Conservation (phyloP, 2,888 invertebrate genomes). For the Morinoia aosen region DNA sequence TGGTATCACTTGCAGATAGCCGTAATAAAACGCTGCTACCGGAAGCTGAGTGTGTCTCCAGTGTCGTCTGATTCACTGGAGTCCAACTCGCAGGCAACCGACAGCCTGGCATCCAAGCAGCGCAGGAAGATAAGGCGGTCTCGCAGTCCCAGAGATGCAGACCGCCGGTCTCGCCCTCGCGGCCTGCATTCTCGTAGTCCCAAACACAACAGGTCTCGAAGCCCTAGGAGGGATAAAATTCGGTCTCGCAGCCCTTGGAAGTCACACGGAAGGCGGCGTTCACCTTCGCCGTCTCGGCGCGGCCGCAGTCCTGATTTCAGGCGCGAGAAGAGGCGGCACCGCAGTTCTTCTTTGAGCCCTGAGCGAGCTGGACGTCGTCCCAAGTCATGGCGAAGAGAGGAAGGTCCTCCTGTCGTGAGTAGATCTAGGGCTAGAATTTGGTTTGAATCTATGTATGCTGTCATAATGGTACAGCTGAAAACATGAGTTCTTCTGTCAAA, state of each 20-base stretch:
- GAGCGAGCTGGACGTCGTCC: not conserved
- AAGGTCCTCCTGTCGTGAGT: not conserved
- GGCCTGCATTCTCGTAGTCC: not conserved
- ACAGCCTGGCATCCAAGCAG: not conserved
- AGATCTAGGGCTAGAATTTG: no score
- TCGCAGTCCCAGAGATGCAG: not conserved
- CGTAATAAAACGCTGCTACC: not conserved
- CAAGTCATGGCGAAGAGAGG: not conserved
- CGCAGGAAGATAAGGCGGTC: not conserved
- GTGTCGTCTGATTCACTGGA: constrained; percentile 27
- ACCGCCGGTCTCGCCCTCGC: not conserved
- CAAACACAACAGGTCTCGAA: not conserved
- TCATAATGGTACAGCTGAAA: no score
- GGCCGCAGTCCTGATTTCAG: not conserved
- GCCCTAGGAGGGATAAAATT: not conserved
- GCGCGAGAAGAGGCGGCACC: not conserved
- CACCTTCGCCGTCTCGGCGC: not conserved
- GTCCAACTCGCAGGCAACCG: not conserved
- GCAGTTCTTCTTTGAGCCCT: not conserved
- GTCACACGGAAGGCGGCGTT: not conserved
- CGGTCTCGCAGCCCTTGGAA: not conserved
- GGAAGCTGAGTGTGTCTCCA: constrained; percentile 14
- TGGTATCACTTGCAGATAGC: not conserved
- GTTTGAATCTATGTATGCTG: no score
- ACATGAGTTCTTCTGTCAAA: no score